Evolutionary conservation across 2,888 invertebrate species (phyloP).

Genomic region (Leptopilina myrica): DNA sequence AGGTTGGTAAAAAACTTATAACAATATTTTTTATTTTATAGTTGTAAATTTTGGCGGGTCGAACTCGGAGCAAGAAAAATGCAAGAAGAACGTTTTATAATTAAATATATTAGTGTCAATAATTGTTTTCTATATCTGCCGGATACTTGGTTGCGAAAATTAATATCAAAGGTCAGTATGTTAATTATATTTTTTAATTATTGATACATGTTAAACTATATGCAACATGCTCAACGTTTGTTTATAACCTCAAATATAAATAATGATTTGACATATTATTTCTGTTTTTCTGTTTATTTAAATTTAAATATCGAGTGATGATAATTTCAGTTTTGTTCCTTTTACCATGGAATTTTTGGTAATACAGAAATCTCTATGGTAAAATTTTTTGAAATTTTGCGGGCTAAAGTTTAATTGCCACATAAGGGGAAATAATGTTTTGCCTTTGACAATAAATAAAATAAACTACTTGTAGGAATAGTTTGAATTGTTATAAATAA

Average conservation of each 20-base stretch:
- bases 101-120: slow-evolving; percentile 76
- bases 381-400: too few species aligned
- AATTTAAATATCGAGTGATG: background rate
- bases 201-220: background rate
- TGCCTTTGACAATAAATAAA: too few species aligned
- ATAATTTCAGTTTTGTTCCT: background rate
- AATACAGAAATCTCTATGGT: slow-evolving; percentile 8
- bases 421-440: too few species aligned
- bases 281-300: background rate
- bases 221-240: background rate
- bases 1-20: background rate
- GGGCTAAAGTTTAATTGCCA: too few species aligned
- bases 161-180: slow-evolving; percentile 64
- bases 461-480: background rate
- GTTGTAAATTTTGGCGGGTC: background rate
- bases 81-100: slow-evolving; percentile 76
- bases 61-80: slow-evolving; percentile 63
- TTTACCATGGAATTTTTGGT: background rate
- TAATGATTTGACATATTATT: background rate
- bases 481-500: background rate
- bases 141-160: slow-evolving; percentile 63
- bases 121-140: slow-evolving; percentile 78
- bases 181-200: background rate
- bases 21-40: background rate
- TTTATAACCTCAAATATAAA: slow-evolving; percentile 6